Base-by-base conservation (phyloP, 2,113 vertebrate genomes). In the Fulica atra region DNA sequence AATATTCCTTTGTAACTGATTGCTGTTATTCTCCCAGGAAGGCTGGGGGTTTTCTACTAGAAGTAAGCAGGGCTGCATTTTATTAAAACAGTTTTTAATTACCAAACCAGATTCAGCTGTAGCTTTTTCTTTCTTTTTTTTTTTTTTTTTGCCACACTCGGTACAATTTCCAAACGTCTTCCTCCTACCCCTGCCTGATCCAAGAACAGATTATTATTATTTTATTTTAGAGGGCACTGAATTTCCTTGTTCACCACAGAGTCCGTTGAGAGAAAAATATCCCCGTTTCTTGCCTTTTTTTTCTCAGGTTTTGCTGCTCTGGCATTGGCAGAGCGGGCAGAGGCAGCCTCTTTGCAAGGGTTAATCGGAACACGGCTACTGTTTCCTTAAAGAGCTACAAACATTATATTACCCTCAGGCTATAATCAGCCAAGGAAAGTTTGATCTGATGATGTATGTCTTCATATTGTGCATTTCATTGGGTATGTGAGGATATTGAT, bases 1-100 rank as follows among this genome's bases (percentile, higher is more conserved):
- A 97, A 97, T 97, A 97, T 97, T 91, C 88, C 88, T 96, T 97
- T 94, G 88, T 93, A 95, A 97, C 87, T 97, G 95, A 97, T 96
- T 97, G 93, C 94, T 97, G 93, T 97, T 97, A 77, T 97, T 97
- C 92, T 97, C 92, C 74, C 64, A 97, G 78, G 81, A 92, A 97
- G 88, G 51, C 77, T 96, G 96, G 86, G 71, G 91, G 92, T 94
- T 96, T 97, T 88, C 96, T 88, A 42, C 81, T 48, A 95, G 95
- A 97, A 97, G 92, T 93, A 95, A 81, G 81, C 80, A 94, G 81
- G 72, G 95, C 93, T 97, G 74, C 92, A 2, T 83, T 97, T 98
- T 90, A 95, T 88, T 66, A 97, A 97, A 97, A 92, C 94, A 88
- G 93, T 91, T 91, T 88, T 97, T 97, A 97, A 96, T 96, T 96